Evolutionary conservation across 2,888 invertebrate species (phyloP).

Genomic region (Aquatica leii): DNA sequence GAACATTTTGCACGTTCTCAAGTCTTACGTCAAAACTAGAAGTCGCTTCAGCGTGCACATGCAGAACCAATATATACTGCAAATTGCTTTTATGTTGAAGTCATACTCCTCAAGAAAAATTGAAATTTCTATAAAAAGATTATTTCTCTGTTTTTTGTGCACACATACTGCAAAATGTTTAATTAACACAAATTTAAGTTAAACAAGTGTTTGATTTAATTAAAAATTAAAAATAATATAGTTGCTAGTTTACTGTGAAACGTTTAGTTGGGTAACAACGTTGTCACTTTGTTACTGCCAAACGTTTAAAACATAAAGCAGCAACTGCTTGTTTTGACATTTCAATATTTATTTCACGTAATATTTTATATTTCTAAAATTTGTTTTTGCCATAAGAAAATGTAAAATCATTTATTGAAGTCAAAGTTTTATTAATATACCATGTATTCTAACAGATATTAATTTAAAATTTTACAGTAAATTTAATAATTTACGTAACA

Average conservation of each 20-base stretch:
- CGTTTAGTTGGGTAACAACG: too few relatives aligned
- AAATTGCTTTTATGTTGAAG: slow-evolving; percentile 14
- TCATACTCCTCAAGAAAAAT: slow-evolving; percentile 9
- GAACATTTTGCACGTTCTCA: slow-evolving; percentile 16
- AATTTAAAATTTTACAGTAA: too few relatives aligned
- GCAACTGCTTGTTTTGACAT: slow-evolving; percentile 13
- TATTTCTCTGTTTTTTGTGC: background rate
- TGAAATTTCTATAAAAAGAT: slow-evolving; percentile 2
- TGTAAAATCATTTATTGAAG: background rate
- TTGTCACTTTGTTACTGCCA: background rate
- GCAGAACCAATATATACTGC: background rate
- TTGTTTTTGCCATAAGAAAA: background rate
- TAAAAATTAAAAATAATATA: too few relatives aligned
- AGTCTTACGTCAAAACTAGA: slow-evolving; percentile 10
- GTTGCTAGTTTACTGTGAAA: too few relatives aligned
- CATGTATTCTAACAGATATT: too few relatives aligned
- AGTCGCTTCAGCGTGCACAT: background rate
- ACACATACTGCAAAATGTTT: too few relatives aligned
- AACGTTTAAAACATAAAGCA: background rate
- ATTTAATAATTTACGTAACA: too few relatives aligned
- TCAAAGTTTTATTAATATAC: too few relatives aligned
- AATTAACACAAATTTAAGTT: too few relatives aligned
- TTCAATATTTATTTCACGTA: slow-evolving; percentile 7
- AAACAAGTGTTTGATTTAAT: too few relatives aligned
- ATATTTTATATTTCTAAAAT: slow-evolving; percentile 6